These are phyloP conservation scores for Motacilla tschutschensis DNA, from an alignment of 2,113 vertebrate species.

Conservation along the genomic window DNA sequence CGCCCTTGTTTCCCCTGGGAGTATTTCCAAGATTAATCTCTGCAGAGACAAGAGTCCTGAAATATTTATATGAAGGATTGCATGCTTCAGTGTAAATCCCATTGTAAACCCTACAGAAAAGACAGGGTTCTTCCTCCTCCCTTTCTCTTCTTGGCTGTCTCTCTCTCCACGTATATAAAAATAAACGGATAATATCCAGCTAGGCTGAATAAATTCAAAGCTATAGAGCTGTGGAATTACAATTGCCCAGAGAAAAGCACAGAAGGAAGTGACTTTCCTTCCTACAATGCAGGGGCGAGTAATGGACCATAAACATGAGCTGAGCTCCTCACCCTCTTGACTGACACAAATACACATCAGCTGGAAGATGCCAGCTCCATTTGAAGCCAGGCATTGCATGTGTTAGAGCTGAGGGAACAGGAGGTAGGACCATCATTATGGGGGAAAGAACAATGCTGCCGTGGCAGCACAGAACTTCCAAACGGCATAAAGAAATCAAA, in stretches of 20 bases:
- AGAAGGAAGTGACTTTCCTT: constrained; percentile 3
- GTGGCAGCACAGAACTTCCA: neutral
- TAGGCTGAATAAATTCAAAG: constrained; percentile 46
- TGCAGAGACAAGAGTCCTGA: constrained; percentile 5
- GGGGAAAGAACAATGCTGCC: neutral
- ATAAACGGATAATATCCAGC: constrained; percentile 43
- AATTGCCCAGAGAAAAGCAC: constrained; percentile 36
- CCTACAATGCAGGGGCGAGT: neutral
- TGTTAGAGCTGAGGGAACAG: neutral
- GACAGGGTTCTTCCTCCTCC: neutral
- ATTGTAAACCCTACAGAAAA: neutral
- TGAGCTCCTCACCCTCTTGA: neutral
- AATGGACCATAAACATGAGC: neutral
- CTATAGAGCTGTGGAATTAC: constrained; percentile 52
- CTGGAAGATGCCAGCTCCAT: neutral
- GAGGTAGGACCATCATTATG: neutral
- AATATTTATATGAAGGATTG: constrained; percentile 40
- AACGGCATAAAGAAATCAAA: neutral
- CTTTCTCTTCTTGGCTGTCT: neutral
- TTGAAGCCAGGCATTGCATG: neutral
- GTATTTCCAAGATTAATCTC: neutral
- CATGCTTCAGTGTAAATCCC: constrained; percentile 27
- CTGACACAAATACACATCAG: constrained; percentile 1
- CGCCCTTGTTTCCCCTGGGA: neutral
- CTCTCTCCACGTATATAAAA: constrained; percentile 37